phyloP scores from a whole-genome alignment of 2,113 vertebrate species.

The Anolis carolinensis region DNA sequence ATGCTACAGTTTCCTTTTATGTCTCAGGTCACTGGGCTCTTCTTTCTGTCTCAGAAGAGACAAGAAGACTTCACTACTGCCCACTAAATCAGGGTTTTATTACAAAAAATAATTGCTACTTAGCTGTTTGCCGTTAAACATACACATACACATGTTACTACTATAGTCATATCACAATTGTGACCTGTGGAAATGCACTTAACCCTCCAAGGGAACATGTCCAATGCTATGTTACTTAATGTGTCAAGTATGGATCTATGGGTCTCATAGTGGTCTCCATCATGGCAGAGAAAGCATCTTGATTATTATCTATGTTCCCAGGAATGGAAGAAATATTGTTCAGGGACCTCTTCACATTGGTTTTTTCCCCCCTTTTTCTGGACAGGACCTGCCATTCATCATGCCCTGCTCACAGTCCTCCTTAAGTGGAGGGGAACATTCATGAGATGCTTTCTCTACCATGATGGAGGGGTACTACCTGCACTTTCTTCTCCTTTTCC shows the following conservation, averaged over 20 bases:
- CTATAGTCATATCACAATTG: background rate
- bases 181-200: background rate
- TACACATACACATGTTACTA: too few relatives aligned
- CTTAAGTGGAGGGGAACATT: too few relatives aligned
- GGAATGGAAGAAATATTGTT: background rate
- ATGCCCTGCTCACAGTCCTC: too few relatives aligned
- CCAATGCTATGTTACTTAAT: background rate
- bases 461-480: too few relatives aligned
- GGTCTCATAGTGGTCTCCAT: background rate
- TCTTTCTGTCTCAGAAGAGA: slow-evolving; percentile 18
- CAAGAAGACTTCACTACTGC: background rate
- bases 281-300: too few relatives aligned
- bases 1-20: background rate
- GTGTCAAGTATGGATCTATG: background rate
- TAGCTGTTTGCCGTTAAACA: background rate
- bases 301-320: background rate
- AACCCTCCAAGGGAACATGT: background rate
- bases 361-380: too few relatives aligned
- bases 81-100: background rate
- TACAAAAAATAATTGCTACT: background rate
- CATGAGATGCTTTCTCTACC: too few relatives aligned
- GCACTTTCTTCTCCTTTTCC: too few relatives aligned
- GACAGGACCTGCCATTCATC: too few relatives aligned
- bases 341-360: background rate
- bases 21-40: slow-evolving; percentile 18